Base-by-base conservation (phyloP, 2,113 vertebrate genomes). In the Philantomba maxwellii region DNA sequence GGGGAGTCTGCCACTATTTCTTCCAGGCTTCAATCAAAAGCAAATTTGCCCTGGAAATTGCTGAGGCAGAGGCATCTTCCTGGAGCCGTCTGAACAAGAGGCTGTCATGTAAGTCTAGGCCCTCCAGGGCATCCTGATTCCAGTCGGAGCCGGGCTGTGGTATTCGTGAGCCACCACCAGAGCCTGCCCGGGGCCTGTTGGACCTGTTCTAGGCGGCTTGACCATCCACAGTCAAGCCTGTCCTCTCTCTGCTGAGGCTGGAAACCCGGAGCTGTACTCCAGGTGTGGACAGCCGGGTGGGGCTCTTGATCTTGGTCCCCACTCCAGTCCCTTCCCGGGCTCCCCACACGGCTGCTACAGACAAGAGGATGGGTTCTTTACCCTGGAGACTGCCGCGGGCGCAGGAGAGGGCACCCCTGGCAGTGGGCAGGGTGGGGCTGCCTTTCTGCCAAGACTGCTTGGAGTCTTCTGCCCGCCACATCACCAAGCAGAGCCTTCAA, bases 41-140 rank as follows among this genome's bases (percentile, higher is more conserved):
- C 57, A 87, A 39, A 87, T 85, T 93, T 92, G 84, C 70, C 10
- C 90, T 95, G 94, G 95, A 92, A 94, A 78, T 57, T 88, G 97
- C 96, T 97, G 92, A 97, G 91, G 87, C 75, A 47, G 62, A 87
- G 55, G 14, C 60, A 28, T 85, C 66, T 70, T 70, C 66, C 43
- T 36, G 51, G 45, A 89, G 84, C 87, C 81, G 5, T n/a, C 17
- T 0, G 30, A 86, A 55, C 81, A 85, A 15, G 28, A 39, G 15
- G 49, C 26, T 66, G 89, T 57, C 1, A 0, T 57, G 77, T 60
- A 9, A 43, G 53, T 53, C 53, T 36, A 3, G 91, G 55, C 78
- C 45, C 58, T 87, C 83, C 0, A 3, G 88, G 57, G 23, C 81
- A 30, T 43, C 66, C 51, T 36, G 84, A 80, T 26, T 70, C 30